phyloP scores from a whole-genome alignment of 2,797 vertebrate genomes.

The Saxicola maurus region DNA sequence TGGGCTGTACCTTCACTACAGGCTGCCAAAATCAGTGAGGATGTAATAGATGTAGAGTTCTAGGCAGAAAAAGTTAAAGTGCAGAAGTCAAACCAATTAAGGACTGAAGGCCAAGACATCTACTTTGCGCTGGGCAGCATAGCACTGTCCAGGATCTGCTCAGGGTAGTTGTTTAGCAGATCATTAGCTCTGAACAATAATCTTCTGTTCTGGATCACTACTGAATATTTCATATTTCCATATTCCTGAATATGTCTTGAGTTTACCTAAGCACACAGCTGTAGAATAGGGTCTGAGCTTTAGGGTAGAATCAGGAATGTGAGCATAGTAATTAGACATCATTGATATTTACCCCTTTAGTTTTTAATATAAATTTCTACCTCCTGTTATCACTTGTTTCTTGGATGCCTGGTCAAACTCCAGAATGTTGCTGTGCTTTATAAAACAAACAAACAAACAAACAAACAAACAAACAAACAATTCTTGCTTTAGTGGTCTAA shows the following conservation, averaged over 20 bases:
- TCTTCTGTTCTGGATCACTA: neutral
- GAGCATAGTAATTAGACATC: neutral
- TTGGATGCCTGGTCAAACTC: neutral
- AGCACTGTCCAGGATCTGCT: neutral
- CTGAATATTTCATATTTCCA: no score
- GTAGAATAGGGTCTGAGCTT: neutral
- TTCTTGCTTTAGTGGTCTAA: neutral
- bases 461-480: no score
- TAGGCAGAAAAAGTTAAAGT: neutral
- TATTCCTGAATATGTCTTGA: neutral
- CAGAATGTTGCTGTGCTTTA: neutral
- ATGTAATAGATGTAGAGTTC: neutral
- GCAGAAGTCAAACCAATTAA: neutral
- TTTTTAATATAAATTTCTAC: neutral
- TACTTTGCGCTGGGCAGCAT: neutral
- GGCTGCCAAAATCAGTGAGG: neutral
- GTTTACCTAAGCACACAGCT: neutral
- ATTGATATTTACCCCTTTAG: neutral
- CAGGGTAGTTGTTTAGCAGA: neutral
- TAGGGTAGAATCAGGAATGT: neutral
- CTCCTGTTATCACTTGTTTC: neutral
- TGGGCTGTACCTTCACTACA: neutral
- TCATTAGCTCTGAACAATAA: neutral
- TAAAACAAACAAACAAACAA: neutral
- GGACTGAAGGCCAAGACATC: neutral